A percentile compares a stretch with the other conserved stretches of the same genome.
phyloP scores from a whole-genome alignment of 23 tunicate genomes.

The Halocynthia roretzi region DNA sequence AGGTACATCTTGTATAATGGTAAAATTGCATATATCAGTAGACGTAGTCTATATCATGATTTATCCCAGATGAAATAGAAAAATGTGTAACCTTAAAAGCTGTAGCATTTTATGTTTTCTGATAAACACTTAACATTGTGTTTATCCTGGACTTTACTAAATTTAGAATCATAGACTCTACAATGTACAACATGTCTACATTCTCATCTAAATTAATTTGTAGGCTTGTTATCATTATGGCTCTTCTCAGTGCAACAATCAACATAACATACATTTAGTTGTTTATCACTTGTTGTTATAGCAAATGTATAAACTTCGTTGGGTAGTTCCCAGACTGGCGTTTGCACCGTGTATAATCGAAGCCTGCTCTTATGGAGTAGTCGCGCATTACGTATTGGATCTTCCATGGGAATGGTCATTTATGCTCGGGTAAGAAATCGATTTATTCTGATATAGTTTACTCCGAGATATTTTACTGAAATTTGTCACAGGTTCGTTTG shows the following conservation, averaged over 20 bases:
- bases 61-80: background rate
- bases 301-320: conserved; percentile 50
- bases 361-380: conserved; percentile 47
- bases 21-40: background rate
- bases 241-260: too few species aligned
- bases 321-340: conserved; percentile 56
- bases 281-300: background rate
- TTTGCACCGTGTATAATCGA: conserved; percentile 53
- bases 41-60: background rate
- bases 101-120: too few species aligned
- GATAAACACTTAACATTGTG: too few species aligned
- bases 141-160: too few species aligned
- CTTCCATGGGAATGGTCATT: conserved; percentile 66
- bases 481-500: conserved; percentile 37
- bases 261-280: background rate
- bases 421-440: conserved; percentile 39
- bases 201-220: too few species aligned
- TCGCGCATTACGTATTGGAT: conserved; percentile 42
- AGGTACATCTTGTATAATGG: conserved; percentile 11
- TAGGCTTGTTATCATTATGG: too few species aligned
- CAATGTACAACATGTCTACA: too few species aligned
- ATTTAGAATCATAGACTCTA: too few species aligned
- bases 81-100: too few species aligned
- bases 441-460: too few species aligned
- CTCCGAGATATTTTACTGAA: too few species aligned